Conservation (phyloP, 2,797 vertebrate species). For the Manis pentadactyla region DNA sequence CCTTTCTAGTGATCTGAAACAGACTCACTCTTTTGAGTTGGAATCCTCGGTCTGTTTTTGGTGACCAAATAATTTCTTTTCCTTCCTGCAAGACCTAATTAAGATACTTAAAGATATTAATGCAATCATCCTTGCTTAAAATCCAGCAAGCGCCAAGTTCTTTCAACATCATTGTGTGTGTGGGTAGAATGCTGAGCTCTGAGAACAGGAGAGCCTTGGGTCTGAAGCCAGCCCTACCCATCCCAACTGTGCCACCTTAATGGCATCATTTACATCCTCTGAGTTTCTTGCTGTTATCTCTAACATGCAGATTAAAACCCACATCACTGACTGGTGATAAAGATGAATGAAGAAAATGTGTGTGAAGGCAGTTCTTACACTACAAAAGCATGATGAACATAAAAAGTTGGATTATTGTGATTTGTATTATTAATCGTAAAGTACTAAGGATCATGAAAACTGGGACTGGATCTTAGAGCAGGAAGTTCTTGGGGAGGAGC, state of each 20-base stretch:
- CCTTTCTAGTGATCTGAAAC: slow-evolving; percentile 73
- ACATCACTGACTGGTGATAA: background rate
- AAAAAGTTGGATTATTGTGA: background rate
- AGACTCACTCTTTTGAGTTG: slow-evolving; percentile 67
- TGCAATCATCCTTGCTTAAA: slow-evolving; percentile 46
- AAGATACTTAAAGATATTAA: slow-evolving; percentile 48
- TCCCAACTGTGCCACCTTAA: too few species aligned
- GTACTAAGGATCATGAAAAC: background rate
- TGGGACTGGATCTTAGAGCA: background rate
- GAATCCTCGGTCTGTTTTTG: slow-evolving; percentile 68
- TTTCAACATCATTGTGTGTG: background rate
- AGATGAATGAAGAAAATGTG: background rate
- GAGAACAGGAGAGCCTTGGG: background rate
- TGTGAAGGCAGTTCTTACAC: background rate
- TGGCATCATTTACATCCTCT: background rate
- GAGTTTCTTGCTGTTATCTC: background rate
- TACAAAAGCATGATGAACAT: background rate
- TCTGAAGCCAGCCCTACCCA: background rate
- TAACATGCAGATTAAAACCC: background rate
- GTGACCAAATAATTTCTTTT: slow-evolving; percentile 71
- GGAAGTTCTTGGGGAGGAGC: background rate
- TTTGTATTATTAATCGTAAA: background rate
- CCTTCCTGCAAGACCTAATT: slow-evolving; percentile 60
- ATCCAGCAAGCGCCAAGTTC: background rate
- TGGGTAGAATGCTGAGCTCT: background rate